phyloP scores from a whole-genome alignment of 2,888 invertebrate genomes.

The Oscheius sp. region DNA sequence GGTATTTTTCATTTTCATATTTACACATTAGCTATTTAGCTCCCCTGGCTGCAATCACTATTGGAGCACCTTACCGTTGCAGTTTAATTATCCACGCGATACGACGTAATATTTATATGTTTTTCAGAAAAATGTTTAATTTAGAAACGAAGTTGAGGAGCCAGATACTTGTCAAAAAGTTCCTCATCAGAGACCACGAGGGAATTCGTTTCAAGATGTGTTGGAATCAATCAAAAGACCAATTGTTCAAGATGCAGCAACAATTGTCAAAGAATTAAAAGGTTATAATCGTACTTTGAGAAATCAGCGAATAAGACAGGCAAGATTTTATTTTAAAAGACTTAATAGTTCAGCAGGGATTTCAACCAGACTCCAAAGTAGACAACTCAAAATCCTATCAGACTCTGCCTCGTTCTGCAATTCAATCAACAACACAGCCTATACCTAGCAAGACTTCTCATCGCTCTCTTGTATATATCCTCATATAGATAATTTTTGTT shows the following conservation, averaged over 20 bases:
- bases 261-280: neutral
- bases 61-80: constrained; percentile 11
- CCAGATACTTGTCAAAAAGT: neutral
- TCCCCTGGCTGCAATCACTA: constrained; percentile 30
- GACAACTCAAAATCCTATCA: neutral
- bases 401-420: neutral
- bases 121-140: too few relatives aligned
- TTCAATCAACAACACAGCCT: neutral
- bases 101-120: too few relatives aligned
- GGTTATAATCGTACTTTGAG: neutral
- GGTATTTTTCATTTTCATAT: neutral
- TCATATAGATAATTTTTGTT: too few relatives aligned
- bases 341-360: too few relatives aligned
- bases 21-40: neutral
- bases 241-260: constrained; percentile 8
- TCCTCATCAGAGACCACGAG: too few relatives aligned
- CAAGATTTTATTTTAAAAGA: neutral
- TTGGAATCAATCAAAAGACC: neutral
- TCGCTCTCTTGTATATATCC: too few relatives aligned
- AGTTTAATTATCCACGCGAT: neutral
- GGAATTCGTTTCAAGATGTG: too few relatives aligned
- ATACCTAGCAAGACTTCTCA: neutral
- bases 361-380: too few relatives aligned
- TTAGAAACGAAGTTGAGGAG: neutral
- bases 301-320: too few relatives aligned